Evolutionary conservation across 2,797 vertebrate genomes (phyloP).

Genomic region (Nyctalus aviator): DNA sequence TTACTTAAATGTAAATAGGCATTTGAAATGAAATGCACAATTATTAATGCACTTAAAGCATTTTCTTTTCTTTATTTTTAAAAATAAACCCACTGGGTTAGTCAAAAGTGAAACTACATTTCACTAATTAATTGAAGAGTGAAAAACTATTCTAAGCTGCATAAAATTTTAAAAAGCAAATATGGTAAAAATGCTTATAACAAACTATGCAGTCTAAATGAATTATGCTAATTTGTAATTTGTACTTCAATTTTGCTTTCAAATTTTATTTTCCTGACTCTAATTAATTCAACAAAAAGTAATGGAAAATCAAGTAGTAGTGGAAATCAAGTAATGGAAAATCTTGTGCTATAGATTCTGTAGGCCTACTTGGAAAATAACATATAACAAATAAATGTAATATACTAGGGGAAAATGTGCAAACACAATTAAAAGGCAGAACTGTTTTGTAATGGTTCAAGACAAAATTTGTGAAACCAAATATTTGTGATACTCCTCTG

Average conservation of each 20-base stretch:
- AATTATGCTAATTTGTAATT: background rate
- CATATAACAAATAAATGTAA: background rate
- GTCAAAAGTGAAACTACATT: background rate
- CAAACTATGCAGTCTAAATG: background rate
- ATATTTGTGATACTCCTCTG: background rate
- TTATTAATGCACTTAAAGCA: background rate
- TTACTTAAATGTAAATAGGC: background rate
- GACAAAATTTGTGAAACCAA: background rate
- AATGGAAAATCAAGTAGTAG: background rate
- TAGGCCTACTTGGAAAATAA: background rate
- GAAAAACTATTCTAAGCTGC: background rate
- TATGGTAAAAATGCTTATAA: background rate
- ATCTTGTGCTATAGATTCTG: background rate
- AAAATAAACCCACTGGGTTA: background rate
- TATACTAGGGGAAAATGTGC: background rate
- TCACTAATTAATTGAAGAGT: background rate
- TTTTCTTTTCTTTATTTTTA: background rate
- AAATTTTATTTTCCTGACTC: constrained; percentile 13
- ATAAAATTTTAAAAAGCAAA: background rate
- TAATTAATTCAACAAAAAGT: background rate
- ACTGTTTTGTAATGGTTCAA: background rate
- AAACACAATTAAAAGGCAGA: background rate
- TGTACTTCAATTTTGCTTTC: background rate
- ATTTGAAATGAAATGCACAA: background rate
- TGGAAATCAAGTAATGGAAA: background rate